Evolutionary conservation across 2,113 vertebrate genomes (phyloP), one percentile per base, ranked within the genome.

Genomic region (Rhagologus leucostigma): DNA sequence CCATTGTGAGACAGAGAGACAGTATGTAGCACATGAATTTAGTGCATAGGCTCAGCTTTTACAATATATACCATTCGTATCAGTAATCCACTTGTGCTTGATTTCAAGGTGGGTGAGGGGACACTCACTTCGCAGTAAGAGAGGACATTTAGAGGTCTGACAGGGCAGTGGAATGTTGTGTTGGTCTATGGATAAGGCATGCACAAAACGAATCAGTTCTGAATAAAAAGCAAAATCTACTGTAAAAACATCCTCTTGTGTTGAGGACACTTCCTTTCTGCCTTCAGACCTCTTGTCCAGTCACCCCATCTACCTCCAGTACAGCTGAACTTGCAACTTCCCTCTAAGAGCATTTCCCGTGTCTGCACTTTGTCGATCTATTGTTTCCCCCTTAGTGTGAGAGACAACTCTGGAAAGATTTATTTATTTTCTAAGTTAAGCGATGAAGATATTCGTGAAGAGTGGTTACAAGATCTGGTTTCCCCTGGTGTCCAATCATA

Each of bases 31-130:
- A 12, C 19, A 26, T n/a, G 15, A 46, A 86, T 41, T 92, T 39
- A 46, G 21, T n/a, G 22, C 44, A 3, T 1, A 22, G 65, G 13
- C 29, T 77, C n/a, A 56, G 13, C 5, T 87, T 80, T 62, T 74
- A 24, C 8, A 11, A 14, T 20, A 17, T 5, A 2, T 16, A 14
- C 19, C 16, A 49, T 41, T 39, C 1, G 0, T 23, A 35, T 74
- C 23, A 74, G 19, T 2, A 5, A 57, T 69, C 32, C 30, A 4
- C 39, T 41, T 46, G 56, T 67, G 35, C 18, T 82, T 87, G 35
- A 49, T 77, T 46, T 84, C 24, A 57, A 26, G 71, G 57, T 37
- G 17, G 10, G 6, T 64, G 13, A 27, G 8, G 16, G 11, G 9
- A 41, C 35, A 21, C 8, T 74, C 15, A 24, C 2, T 37, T 16